phyloP scores from a whole-genome alignment of 2,888 invertebrate species.

The Lacanobia wlatinum region DNA sequence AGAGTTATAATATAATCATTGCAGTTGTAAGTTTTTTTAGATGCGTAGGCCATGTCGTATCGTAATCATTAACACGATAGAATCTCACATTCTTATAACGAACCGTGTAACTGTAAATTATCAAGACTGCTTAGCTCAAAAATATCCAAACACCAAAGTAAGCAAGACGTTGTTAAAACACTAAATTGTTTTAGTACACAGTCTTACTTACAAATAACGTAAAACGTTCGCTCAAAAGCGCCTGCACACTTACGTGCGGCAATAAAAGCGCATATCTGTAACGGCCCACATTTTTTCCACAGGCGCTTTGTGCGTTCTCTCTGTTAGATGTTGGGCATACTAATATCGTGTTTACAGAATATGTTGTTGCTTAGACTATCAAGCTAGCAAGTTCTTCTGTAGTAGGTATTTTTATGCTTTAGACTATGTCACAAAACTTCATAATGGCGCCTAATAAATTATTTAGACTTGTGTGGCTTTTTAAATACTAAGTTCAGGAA shows the following conservation, averaged over 20 bases:
- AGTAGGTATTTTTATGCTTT: not conserved
- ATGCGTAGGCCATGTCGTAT: not conserved
- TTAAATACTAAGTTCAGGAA: not conserved
- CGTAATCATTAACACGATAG: not conserved
- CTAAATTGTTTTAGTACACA: conserved; percentile 48
- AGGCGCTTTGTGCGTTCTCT: conserved; percentile 68
- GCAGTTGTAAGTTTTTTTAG: not conserved
- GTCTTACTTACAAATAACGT: conserved; percentile 34
- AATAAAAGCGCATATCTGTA: conserved; percentile 59
- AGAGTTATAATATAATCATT: not conserved
- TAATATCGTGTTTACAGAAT: conserved; percentile 14
- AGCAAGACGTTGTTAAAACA: conserved; percentile 41
- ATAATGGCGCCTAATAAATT: not conserved
- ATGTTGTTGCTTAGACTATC: not conserved
- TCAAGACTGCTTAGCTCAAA: not conserved
- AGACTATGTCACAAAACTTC: not conserved
- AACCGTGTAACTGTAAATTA: not conserved
- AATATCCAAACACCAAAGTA: not conserved
- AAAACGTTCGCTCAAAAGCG: conserved; percentile 48
- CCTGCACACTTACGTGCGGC: conserved; percentile 55
- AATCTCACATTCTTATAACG: too few relatives aligned
- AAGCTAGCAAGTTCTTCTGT: not conserved
- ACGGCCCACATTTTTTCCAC: conserved; percentile 67
- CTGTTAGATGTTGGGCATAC: conserved; percentile 18
- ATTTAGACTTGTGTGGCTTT: not conserved